Percentiles rank a stretch among this genome's conserved stretches.
These are phyloP conservation scores for Caenorhabditis auriculariae DNA, from an alignment of 2,888 invertebrate species.

Conservation along the genomic window DNA sequence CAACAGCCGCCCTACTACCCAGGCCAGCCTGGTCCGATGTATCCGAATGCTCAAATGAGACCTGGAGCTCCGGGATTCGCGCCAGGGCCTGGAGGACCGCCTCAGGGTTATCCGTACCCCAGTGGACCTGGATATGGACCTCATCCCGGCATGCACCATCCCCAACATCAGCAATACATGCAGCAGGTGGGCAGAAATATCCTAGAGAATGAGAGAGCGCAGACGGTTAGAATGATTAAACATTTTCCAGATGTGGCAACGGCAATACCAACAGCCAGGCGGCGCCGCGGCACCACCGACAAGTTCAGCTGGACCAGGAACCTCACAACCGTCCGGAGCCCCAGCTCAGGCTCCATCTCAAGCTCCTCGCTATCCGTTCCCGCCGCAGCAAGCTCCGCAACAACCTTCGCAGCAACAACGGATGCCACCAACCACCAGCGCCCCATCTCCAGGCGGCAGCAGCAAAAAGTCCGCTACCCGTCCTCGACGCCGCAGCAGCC, in stretches of 20 bases:
- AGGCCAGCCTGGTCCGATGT: slow-evolving; percentile 9
- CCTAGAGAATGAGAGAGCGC: no score
- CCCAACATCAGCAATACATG: slow-evolving; percentile 42
- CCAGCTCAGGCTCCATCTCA: slow-evolving; percentile 10
- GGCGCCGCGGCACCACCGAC: slow-evolving; percentile 8
- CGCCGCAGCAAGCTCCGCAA: background rate
- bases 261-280: slow-evolving; percentile 8
- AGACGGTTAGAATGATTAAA: no score
- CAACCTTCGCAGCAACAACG: slow-evolving; percentile 9
- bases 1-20: slow-evolving; percentile 5
- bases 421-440: slow-evolving; percentile 2
- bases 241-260: slow-evolving; percentile 8
- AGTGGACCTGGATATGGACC: slow-evolving; percentile 19
- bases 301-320: slow-evolving; percentile 13
- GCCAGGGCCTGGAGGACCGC: slow-evolving; percentile 17
- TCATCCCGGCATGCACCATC: slow-evolving; percentile 18
- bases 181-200: no score
- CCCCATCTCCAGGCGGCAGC: slow-evolving; percentile 6
- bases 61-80: slow-evolving; percentile 17
- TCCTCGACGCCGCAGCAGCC: background rate
- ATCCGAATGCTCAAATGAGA: background rate
- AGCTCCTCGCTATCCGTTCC: slow-evolving; percentile 1
- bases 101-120: slow-evolving; percentile 21
- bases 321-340: slow-evolving; percentile 13
- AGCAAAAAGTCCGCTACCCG: slow-evolving; percentile 3